Percentiles rank a stretch among this genome's conserved stretches.
These are phyloP conservation scores for Camponotus floridanus DNA, from an alignment of 1,140 invertebrate genomes.

Conservation along the genomic window DNA sequence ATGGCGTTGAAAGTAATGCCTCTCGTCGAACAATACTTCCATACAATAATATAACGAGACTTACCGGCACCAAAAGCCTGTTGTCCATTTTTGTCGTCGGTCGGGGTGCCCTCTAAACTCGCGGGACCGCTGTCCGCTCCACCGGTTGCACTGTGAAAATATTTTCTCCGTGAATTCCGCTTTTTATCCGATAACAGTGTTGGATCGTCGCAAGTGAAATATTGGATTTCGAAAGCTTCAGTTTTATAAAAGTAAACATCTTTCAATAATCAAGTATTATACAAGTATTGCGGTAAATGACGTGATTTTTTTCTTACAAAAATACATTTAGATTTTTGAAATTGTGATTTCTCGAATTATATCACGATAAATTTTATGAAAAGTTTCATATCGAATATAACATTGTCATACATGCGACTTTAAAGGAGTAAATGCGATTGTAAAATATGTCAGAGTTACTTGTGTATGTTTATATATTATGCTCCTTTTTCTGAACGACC, in stretches of 20 bases:
- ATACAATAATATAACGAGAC: constrained; percentile 72
- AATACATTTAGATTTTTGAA: background rate
- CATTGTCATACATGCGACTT: background rate
- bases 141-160: constrained; percentile 91
- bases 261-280: background rate
- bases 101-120: constrained; percentile 91
- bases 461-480: no score
- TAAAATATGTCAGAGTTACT: background rate
- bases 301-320: background rate
- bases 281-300: background rate
- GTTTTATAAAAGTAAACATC: background rate
- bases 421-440: background rate
- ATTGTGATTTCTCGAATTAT: background rate
- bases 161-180: constrained; percentile 28
- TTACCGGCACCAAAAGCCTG: constrained; percentile 91
- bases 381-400: background rate
- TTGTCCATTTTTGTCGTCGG: constrained; percentile 92
- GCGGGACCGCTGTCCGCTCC: constrained; percentile 93
- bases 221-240: constrained; percentile 59
- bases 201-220: constrained; percentile 35
- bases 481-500: no score
- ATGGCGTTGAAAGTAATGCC: constrained; percentile 10
- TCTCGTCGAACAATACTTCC: background rate
- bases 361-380: background rate
- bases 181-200: constrained; percentile 25